A percentile compares a stretch with the other conserved stretches of the same genome.
Conservation (phyloP, 2,888 invertebrate species). For the Spodoptera littoralis region DNA sequence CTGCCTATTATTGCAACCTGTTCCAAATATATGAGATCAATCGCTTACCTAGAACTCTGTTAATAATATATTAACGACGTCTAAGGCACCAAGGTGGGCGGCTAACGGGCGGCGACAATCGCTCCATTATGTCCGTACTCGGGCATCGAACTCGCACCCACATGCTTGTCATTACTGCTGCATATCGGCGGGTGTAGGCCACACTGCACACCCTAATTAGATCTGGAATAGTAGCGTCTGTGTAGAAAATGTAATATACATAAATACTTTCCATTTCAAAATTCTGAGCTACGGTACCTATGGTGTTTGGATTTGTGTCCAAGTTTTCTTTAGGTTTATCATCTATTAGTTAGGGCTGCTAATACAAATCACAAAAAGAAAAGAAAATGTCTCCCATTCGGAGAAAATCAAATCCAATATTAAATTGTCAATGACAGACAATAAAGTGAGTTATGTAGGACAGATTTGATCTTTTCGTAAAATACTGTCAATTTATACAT, state of each 20-base stretch:
- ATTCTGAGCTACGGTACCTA: too few species aligned
- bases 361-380: too few species aligned
- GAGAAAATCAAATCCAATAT: too few species aligned
- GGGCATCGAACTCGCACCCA: conserved; percentile 84
- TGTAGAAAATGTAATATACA: not conserved
- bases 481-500: too few species aligned
- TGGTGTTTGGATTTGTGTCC: too few species aligned
- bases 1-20: conserved; percentile 20
- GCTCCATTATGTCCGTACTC: conserved; percentile 78
- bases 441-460: too few species aligned
- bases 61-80: conserved; percentile 58
- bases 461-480: too few species aligned
- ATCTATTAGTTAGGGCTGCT: too few species aligned
- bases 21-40: conserved; percentile 33
- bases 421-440: too few species aligned
- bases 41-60: conserved; percentile 47
- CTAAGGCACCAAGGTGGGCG: conserved; percentile 69
- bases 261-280: too few species aligned
- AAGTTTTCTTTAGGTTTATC: too few species aligned
- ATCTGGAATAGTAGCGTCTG: conserved; percentile 37
- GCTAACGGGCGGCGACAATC: conserved; percentile 75
- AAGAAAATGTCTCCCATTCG: too few species aligned
- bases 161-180: conserved; percentile 68
- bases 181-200: conserved; percentile 46
- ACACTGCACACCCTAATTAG: conserved; percentile 46